Base-by-base conservation (phyloP, 2,113 vertebrate species). In the Serinus canaria region DNA sequence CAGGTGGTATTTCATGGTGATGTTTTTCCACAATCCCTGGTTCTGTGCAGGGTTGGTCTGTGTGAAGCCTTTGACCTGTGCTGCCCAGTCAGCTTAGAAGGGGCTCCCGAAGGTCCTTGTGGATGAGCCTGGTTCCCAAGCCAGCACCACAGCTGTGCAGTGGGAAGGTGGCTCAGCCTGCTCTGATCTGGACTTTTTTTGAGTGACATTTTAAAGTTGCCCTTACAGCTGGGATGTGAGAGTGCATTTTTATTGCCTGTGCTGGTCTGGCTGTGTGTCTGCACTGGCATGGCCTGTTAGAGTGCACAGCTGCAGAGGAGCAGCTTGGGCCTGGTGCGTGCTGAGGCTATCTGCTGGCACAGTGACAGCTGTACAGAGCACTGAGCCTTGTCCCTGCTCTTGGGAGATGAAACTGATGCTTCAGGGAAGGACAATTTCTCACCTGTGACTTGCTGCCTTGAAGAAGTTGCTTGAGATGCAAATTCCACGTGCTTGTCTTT, bases 41-140 rank as follows among this genome's bases (percentile, higher is more conserved):
- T 88, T 90, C 43, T 1, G 0, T 74, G n/a, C 39, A 35, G 6
- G 30, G 6, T 37, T 1, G 1, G 6, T 66, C 50, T 37, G 0
- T 7, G 7, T 60, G n/a, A 35, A 87, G 27, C 43, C 35, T 80
- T 83, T 83, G 50, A 47, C 37, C 64, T 62, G 19, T 83, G 21
- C 44, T 88, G 55, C 8, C 28, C 56, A 17, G 16, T n/a, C 52
- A 25, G 2, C 46, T 73, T 64, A 39, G 35, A 41, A 80, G 49
- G 19, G 23, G 8, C 24, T 76, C 37, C 76, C 2, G 0, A 13
- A 58, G 30, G 35, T 66, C 35, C 13, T 28, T 39, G 31, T 21
- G 41, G 39, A 93, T 15, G 15, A 63, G 7, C 52, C 58, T 50
- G 72, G 31, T 72, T 94, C 73, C 79, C 49, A 73, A 25, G 31